Evolutionary conservation across 2,888 invertebrate species (phyloP).

Genomic region (Leptopterna dolabrata): DNA sequence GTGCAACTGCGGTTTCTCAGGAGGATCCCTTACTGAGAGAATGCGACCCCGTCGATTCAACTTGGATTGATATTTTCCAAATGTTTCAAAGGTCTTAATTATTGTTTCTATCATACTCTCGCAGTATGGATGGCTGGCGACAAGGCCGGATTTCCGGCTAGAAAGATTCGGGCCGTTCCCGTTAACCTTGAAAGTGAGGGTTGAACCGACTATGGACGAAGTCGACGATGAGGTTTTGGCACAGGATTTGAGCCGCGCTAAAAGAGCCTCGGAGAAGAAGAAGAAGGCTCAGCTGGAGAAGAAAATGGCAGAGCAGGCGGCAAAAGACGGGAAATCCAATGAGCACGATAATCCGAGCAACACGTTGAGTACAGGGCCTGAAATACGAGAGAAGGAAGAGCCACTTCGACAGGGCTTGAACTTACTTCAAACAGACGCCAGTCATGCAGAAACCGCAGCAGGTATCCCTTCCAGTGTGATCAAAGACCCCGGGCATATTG

Average conservation of each 20-base stretch:
- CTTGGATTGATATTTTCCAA: too few species aligned
- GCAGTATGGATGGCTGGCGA: slow-evolving; percentile 59
- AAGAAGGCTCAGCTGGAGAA: neutral
- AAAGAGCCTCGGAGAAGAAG: neutral
- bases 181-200: slow-evolving; percentile 44
- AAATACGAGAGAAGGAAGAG: neutral
- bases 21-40: too few species aligned
- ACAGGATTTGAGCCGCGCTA: neutral
- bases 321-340: neutral
- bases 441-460: neutral
- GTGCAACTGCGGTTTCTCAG: too few species aligned
- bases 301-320: neutral
- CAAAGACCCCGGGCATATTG: neutral
- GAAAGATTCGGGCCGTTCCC: slow-evolving; percentile 60
- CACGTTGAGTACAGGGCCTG: neutral
- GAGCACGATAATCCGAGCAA: neutral
- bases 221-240: neutral
- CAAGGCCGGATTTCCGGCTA: slow-evolving; percentile 57
- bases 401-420: neutral
- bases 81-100: too few species aligned
- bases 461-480: neutral
- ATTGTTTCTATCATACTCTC: neutral
- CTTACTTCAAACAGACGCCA: neutral
- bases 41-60: too few species aligned
- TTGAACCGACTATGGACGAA: neutral